Evolutionary conservation across 2,113 vertebrate species (phyloP), one percentile per base, ranked within the genome.

Genomic region (Apus apus): DNA sequence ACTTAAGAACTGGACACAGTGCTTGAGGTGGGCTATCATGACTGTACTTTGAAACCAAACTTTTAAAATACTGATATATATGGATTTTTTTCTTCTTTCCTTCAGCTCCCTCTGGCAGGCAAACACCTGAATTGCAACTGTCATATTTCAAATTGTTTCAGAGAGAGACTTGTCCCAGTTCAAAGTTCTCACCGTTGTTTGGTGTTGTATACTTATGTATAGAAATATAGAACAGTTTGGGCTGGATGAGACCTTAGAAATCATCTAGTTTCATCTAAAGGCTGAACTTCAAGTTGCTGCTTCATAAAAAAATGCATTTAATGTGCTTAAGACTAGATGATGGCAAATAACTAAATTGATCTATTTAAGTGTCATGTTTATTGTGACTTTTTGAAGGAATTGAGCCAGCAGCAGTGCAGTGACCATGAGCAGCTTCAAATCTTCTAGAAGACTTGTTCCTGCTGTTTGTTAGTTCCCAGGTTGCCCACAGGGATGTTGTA

Each of bases 21-120:
- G 18, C 45, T 46, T 19, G 16, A 46, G 45, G 45, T 46, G 45
- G 45, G 45, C 14, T 46, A 16, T 46, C 45, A 46, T 46, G 38
- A 38, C 38, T 38, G 38, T 10, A 38, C 38, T 38, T 38, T 38
- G 38, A 38, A 38, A 0, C 14, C 16, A 17, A 57, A 70, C 15
- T 70, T 71, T 1, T 4, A 13, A 43, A 50, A 14, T 48, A 21
- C 17, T 23, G 32, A 36, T 15, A 6, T 20, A 15, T 1, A 1
- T 8, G 32, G 32, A 7, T 9, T 20, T 68, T 72, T 43, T 89
- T 94, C 87, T 57, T 27, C 61, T 89, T 93, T 93, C 68, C 68
- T 95, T 72, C 86, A 78, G 89, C 94, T 90, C 90, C 92, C 83
- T 86, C 95, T 95, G 89, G 60, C 86, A 87, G 89, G 36, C 76